Base-by-base conservation (phyloP, 1,140 invertebrate genomes). In the Rhyacophila brunnea region DNA sequence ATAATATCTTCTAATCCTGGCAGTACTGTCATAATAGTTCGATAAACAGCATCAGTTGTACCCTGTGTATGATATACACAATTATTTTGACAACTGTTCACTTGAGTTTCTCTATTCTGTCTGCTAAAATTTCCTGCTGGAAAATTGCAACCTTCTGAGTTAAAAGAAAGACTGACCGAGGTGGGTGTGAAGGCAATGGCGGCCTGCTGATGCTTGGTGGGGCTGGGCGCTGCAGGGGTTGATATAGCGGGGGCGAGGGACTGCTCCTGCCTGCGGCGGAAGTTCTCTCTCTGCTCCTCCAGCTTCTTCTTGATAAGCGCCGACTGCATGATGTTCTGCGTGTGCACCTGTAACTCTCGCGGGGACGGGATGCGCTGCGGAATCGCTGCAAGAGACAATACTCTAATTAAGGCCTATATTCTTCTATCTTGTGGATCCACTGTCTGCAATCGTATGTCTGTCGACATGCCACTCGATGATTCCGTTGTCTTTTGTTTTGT, bases 161-260 rank as follows among this genome's bases (percentile, higher is more conserved):
- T n/a, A 23, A 34, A 9, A 15, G 14, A 14, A 11, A 28, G 51
- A 67, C 72, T 74, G 38, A 82, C 88, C 40, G 92, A 93, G 6
- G 92, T 95, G 42, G 93, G 93, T 2, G 91, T 95, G 74, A 95
- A 95, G 2, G 92, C 88, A 53, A 90, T 78, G 5, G 86, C 86
- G 32, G 87, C 87, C 6, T 86, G 82, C 36, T 75, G 70, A 53
- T 75, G 35, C 63, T 64, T 51, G 64, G 73, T 75, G 58, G 69
- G 70, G 60, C 56, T 71, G 65, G 67, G 38, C 64, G 66, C 35
- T 59, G 23, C 23, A n/a, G 23, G 23, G 23, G 23, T 28, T 28
- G 23, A 9, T 9, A 9, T 28, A 42, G 46, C 34, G 20, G 50
- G n/a, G 54, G 52, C 43, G 36, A 36, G 28, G 54, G 68, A 71